phyloP scores from a whole-genome alignment of 2,888 invertebrate genomes.

The Spisula solida region DNA sequence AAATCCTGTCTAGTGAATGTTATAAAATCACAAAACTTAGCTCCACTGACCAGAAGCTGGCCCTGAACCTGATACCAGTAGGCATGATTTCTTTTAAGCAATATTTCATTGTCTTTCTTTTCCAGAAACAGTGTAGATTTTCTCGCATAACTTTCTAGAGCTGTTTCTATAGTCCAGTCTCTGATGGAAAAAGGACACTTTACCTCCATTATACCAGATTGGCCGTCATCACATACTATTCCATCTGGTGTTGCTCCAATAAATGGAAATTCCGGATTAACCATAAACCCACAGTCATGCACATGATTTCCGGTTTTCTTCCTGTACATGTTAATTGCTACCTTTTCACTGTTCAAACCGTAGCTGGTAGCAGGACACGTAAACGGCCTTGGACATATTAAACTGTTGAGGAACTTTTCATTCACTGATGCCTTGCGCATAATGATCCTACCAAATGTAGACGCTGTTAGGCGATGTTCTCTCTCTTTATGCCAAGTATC shows the following conservation, averaged over 20 bases:
- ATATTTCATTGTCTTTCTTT: constrained; percentile 22
- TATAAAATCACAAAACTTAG: constrained; percentile 43
- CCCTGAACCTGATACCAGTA: constrained; percentile 48
- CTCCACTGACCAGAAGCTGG: constrained; percentile 30
- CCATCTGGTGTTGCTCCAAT: constrained; percentile 64
- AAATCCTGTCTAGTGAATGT: constrained; percentile 38
- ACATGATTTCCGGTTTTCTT: constrained; percentile 54
- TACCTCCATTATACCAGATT: constrained; percentile 46
- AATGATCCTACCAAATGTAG: constrained; percentile 50
- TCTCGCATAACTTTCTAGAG: background rate
- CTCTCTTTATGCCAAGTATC: constrained; percentile 42
- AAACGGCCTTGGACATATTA: constrained; percentile 25
- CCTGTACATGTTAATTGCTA: constrained; percentile 38
- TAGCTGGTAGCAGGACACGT: constrained; percentile 44
- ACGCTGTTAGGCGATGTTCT: constrained; percentile 41
- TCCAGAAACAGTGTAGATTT: background rate
- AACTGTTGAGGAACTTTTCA: constrained; percentile 18
- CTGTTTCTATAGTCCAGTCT: background rate
- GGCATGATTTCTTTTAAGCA: constrained; percentile 26
- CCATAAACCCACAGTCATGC: constrained; percentile 63
- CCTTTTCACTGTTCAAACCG: constrained; percentile 45
- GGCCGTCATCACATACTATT: constrained; percentile 55
- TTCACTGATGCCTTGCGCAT: background rate
- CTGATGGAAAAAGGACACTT: constrained; percentile 56
- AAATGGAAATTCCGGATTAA: constrained; percentile 61